Percentiles rank a stretch among this genome's conserved stretches.
phyloP scores from a whole-genome alignment of 2,888 invertebrate genomes.

The Zaprionus obscuricornis region DNA sequence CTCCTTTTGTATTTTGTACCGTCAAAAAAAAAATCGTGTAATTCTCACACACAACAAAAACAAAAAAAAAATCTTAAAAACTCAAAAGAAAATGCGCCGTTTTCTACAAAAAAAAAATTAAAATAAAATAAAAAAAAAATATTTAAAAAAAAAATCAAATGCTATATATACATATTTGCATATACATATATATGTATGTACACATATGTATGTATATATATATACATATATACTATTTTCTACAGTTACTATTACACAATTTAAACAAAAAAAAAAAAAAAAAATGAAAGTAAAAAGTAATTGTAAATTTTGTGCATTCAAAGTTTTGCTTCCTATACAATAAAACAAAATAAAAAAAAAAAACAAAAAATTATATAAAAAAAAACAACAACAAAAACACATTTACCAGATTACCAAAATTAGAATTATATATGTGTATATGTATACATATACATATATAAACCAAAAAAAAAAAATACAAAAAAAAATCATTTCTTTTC shows the following conservation, averaged over 20 bases:
- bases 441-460: constrained; percentile 48
- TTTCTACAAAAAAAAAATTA: constrained; percentile 39
- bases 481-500: constrained; percentile 59
- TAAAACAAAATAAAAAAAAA: constrained; percentile 41
- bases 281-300: constrained; percentile 44
- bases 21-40: constrained; percentile 71
- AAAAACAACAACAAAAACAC: constrained; percentile 35
- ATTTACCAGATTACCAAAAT: constrained; percentile 63
- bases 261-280: constrained; percentile 33
- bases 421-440: constrained; percentile 45
- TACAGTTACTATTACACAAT: constrained; percentile 68
- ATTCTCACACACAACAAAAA: constrained; percentile 57
- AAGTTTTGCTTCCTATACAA: constrained; percentile 74
- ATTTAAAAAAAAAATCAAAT: constrained; percentile 34
- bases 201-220: constrained; percentile 38
- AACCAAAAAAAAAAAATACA: constrained; percentile 41
- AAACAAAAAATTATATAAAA: constrained; percentile 28
- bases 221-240: constrained; percentile 60
- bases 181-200: constrained; percentile 31
- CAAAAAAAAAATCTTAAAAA: constrained; percentile 42
- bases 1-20: constrained; percentile 74
- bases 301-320: constrained; percentile 70
- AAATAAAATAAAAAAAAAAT: constrained; percentile 6
- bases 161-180: constrained; percentile 45
- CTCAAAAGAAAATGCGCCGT: constrained; percentile 47